Evolutionary conservation across 2,113 vertebrate species (phyloP).

Genomic region (Apodemus sylvaticus): DNA sequence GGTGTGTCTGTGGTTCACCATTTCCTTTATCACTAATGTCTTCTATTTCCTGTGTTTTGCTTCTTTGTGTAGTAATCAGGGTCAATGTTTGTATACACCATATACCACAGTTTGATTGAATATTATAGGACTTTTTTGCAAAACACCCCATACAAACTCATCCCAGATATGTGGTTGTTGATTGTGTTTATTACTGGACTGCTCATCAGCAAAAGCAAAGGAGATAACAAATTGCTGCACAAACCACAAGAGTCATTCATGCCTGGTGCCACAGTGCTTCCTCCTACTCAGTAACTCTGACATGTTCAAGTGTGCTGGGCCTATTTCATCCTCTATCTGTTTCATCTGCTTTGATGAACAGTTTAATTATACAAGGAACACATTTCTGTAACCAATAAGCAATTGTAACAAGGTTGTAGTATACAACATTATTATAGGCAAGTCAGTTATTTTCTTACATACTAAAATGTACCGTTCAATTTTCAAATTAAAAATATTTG

Average conservation of each 20-base stretch:
- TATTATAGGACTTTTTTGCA: not conserved
- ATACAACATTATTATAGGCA: not conserved
- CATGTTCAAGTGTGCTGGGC: not conserved
- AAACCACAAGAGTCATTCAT: not conserved
- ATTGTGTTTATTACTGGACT: not conserved
- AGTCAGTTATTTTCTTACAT: not conserved
- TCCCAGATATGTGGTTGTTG: not conserved
- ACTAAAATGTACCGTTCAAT: not conserved
- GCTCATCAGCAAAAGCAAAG: not conserved
- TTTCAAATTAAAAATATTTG: slow-evolving; percentile 46
- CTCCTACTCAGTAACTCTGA: not conserved
- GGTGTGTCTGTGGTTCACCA: not conserved
- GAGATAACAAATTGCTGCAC: not conserved
- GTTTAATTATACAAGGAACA: slow-evolving; percentile 8
- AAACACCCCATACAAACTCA: not conserved
- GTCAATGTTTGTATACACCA: not conserved
- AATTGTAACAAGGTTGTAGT: not conserved
- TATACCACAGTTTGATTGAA: not conserved
- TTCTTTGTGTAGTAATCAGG: not conserved
- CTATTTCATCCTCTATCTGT: not conserved
- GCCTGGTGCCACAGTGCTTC: not conserved
- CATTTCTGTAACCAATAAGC: not conserved
- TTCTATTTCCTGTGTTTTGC: not conserved
- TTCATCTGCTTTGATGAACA: not conserved
- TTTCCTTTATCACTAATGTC: not conserved